A percentile compares a stretch with the other conserved stretches of the same genome.
phyloP scores from a whole-genome alignment of 2,113 vertebrate genomes.

The Datnioides undecimradiatus region DNA sequence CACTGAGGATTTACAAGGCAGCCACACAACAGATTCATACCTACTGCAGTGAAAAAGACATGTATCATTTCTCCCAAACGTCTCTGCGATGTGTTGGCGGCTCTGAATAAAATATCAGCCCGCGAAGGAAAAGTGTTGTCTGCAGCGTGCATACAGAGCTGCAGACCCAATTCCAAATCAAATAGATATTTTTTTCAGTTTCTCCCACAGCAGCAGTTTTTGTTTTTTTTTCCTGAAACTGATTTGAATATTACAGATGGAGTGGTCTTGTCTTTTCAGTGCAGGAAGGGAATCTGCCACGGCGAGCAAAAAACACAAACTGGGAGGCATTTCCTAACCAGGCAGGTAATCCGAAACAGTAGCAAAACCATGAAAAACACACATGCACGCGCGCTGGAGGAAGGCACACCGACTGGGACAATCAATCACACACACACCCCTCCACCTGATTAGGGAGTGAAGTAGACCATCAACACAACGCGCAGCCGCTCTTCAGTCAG shows the following conservation, averaged over 20 bases:
- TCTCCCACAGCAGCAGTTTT: conserved; percentile 8
- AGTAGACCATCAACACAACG: conserved; percentile 83
- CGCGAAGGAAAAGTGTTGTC: conserved; percentile 44
- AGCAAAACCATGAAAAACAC: conserved; percentile 43
- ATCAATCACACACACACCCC: conserved; percentile 65
- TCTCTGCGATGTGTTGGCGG: conserved; percentile 49
- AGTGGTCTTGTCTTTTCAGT: conserved; percentile 47
- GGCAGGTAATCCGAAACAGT: conserved; percentile 78
- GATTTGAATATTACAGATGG: conserved; percentile 69
- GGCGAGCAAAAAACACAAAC: conserved; percentile 61
- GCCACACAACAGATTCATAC: conserved; percentile 42
- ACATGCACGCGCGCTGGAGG: conserved; percentile 1
- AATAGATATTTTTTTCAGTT: conserved; percentile 45
- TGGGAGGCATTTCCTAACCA: conserved; percentile 57
- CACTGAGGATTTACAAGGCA: conserved; percentile 54
- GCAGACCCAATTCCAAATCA: conserved; percentile 65
- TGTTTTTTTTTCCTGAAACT: neutral
- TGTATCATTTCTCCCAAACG: conserved; percentile 67
- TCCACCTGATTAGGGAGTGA: conserved; percentile 83
- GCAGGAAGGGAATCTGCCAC: conserved; percentile 43
- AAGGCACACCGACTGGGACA: conserved; percentile 37
- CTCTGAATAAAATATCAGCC: conserved; percentile 72
- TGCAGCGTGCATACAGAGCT: conserved; percentile 40
- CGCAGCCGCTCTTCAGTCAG: conserved; percentile 69
- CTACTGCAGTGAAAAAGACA: conserved; percentile 56